Evolutionary conservation across 2,113 vertebrate genomes (phyloP).

Genomic region (Pithys albifrons): DNA sequence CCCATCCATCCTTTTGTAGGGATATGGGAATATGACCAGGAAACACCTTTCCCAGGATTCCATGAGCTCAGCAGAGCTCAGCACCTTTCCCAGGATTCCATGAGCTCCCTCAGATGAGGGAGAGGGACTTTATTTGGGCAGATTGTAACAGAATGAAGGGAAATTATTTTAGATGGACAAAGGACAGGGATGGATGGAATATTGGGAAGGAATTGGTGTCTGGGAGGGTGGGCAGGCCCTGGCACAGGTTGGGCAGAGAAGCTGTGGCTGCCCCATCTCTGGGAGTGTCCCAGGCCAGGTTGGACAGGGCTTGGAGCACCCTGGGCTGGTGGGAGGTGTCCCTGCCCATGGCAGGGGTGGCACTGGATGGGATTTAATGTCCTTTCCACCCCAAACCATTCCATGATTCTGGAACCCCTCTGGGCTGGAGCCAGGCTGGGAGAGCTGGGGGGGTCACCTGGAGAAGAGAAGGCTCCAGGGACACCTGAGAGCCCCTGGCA

Average conservation of each 20-base stretch:
- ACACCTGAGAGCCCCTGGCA: background rate
- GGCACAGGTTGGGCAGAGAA: background rate
- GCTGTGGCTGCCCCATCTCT: too few relatives aligned
- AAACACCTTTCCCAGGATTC: background rate
- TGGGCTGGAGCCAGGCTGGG: fast-evolving
- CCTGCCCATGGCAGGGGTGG: too few relatives aligned
- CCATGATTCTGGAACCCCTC: fast-evolving
- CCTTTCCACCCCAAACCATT: too few relatives aligned
- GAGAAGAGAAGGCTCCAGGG: background rate
- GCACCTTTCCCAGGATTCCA: background rate
- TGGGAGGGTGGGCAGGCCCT: background rate
- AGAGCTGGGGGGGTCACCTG: too few relatives aligned
- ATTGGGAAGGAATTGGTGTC: fast-evolving
- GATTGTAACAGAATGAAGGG: fast-evolving
- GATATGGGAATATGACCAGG: background rate
- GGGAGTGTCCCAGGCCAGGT: too few relatives aligned
- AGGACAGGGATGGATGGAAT: background rate
- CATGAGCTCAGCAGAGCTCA: background rate
- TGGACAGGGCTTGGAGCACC: too few relatives aligned
- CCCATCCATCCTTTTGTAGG: background rate
- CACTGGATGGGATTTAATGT: too few relatives aligned
- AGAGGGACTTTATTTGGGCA: background rate
- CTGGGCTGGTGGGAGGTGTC: too few relatives aligned
- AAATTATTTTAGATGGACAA: background rate
- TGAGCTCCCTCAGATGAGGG: background rate